Evolutionary conservation across 2,113 vertebrate species (phyloP), one percentile per base, ranked within the genome.

Genomic region (Puma concolor): DNA sequence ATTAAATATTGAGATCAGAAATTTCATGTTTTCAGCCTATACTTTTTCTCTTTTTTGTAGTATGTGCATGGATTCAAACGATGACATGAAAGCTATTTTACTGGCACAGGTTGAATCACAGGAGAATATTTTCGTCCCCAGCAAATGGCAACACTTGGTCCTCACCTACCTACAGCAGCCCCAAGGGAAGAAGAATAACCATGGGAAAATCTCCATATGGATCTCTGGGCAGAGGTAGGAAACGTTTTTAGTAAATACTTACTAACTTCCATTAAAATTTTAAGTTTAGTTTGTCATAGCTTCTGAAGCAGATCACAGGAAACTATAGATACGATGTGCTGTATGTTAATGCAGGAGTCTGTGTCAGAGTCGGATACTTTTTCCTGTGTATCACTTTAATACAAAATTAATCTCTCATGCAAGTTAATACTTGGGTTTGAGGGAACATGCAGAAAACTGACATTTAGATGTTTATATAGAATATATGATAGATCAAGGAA

Each of bases 131-230:
- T 98, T 99, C 89, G 87, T 90, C 76, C 97, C 98, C 44, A 99
- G 99, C 88, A 99, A 93, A 63, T 99, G 99, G 99, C 99, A 99
- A 87, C 99, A 99, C 97, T 98, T 99, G 81, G 99, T 99, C 19
- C 96, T 99, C 94, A 99, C 99, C 0, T 99, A 99, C 96, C 98
- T 98, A 36, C 99, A 99, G 97, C 99, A 99, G 96, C 98, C 99
- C 6, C 99, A 99, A 98, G 99, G 99, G 96, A 99, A 99, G 98
- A 99, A 99, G 97, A 99, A 99, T 96, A 97, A 99, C 96, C 99
- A 98, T 15, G 99, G 99, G 44, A 98, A 98, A 27, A 98, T 99
- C 92, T 98, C 98, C 19, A 98, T 99, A 7, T 99, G 99, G 99
- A 98, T 99, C 92, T 99, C 99, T 97, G 99, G 99, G 91, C 99